Evolutionary conservation across 1,140 invertebrate species (phyloP).

Genomic region (Anastrepha ludens): DNA sequence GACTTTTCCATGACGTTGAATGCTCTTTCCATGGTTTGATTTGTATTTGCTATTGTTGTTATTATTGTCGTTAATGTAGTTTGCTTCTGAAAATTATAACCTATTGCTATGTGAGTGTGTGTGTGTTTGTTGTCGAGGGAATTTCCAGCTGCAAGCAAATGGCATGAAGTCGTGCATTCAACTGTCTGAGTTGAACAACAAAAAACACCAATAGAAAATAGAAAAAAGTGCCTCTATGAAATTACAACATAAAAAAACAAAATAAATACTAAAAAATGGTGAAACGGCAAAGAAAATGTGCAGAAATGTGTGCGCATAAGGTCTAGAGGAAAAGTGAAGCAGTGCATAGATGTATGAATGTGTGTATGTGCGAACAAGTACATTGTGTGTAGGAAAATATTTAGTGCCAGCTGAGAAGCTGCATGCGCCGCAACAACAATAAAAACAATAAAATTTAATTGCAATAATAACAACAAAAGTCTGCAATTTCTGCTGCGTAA

Average conservation of each 20-base stretch:
- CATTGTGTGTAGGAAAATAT: no score
- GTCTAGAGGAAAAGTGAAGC: not conserved
- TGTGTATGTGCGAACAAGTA: no score
- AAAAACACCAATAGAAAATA: not conserved
- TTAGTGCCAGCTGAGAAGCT: no score
- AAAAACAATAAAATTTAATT: no score
- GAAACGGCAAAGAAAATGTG: not conserved
- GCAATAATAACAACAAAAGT: no score
- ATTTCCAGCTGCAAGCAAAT: not conserved
- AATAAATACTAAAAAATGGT: not conserved
- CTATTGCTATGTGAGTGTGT: not conserved
- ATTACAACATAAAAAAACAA: not conserved
- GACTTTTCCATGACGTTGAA: slow-evolving; percentile 13
- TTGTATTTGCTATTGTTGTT: not conserved
- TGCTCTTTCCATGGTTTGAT: not conserved
- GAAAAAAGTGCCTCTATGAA: not conserved
- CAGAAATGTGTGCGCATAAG: not conserved
- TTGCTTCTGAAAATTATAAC: slow-evolving; percentile 4
- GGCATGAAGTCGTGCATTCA: slow-evolving; percentile 1
- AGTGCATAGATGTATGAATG: no score
- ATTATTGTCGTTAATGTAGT: not conserved
- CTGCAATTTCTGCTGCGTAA: not conserved
- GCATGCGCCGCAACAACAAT: not conserved
- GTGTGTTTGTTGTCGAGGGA: not conserved
- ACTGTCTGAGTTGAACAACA: not conserved